Conservation (phyloP, 2,888 invertebrate species). For the Xestia sexstrigata region DNA sequence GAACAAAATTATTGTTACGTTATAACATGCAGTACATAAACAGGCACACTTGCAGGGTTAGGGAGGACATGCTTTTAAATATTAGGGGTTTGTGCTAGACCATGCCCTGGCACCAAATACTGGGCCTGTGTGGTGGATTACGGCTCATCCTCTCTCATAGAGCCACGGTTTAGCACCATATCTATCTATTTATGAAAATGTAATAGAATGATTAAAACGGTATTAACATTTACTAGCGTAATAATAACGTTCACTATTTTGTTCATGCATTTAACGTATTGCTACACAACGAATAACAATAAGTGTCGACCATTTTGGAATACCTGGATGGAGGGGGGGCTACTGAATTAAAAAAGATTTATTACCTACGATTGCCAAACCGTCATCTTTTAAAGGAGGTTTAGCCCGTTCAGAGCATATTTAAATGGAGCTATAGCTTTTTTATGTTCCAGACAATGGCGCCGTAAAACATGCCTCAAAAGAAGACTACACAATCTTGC, state of each 20-base stretch:
- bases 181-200: background rate
- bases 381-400: background rate
- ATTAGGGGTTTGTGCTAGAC: background rate
- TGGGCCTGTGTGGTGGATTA: background rate
- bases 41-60: conserved; percentile 47
- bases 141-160: background rate
- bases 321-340: no score
- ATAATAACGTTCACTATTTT: background rate
- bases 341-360: background rate
- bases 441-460: background rate
- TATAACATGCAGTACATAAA: conserved; percentile 68
- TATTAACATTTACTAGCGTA: background rate
- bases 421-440: background rate
- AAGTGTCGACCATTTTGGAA: background rate
- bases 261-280: background rate
- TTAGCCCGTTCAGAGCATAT: background rate
- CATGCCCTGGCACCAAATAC: background rate
- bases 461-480: background rate
- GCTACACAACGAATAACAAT: background rate
- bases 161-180: no score
- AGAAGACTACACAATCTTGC: background rate
- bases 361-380: no score
- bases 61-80: conserved; percentile 4
- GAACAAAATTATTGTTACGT: conserved; percentile 74
- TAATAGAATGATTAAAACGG: background rate